Percentiles rank a stretch among this genome's conserved stretches.
These are phyloP conservation scores for Eristalis pertinax DNA, from an alignment of 2,888 invertebrate species.

Conservation along the genomic window DNA sequence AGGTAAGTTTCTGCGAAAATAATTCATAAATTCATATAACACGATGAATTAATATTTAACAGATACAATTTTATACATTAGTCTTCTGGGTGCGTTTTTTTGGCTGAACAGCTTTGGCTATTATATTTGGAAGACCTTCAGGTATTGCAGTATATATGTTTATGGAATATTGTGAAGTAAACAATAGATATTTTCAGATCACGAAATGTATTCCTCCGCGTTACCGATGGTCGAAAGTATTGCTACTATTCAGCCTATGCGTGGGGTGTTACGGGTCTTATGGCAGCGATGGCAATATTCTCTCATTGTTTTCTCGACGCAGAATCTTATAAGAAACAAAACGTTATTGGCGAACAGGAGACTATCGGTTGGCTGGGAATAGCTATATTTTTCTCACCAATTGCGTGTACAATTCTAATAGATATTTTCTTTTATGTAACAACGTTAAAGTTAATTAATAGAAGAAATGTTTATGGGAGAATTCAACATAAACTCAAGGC, in stretches of 20 bases:
- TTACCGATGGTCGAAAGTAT: conserved; percentile 92
- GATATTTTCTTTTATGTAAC: conserved; percentile 91
- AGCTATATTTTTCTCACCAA: conserved; percentile 91
- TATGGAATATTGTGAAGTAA: background rate
- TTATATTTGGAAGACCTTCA: conserved; percentile 94
- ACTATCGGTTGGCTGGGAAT: conserved; percentile 91
- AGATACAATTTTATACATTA: conserved; percentile 90
- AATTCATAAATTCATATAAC: background rate
- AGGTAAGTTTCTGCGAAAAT: conserved; percentile 82
- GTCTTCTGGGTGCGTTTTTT: conserved; percentile 90
- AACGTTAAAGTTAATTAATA: conserved; percentile 89
- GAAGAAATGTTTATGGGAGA: conserved; percentile 91
- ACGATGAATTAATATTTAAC: conserved; percentile 75
- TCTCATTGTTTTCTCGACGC: conserved; percentile 90
- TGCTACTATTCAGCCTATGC: conserved; percentile 93
- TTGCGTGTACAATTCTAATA: conserved; percentile 89
- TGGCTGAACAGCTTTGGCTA: conserved; percentile 94
- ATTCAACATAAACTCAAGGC: conserved; percentile 93
- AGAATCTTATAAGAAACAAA: conserved; percentile 82
- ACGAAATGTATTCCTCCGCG: conserved; percentile 90
- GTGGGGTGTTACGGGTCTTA: conserved; percentile 88
- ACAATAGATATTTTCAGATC: conserved; percentile 83
- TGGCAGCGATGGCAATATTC: conserved; percentile 89
- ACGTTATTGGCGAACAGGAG: conserved; percentile 85
- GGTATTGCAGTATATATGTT: conserved; percentile 80